Conservation (phyloP, 2,113 vertebrate genomes). For the Nannobrachium achirus region DNA sequence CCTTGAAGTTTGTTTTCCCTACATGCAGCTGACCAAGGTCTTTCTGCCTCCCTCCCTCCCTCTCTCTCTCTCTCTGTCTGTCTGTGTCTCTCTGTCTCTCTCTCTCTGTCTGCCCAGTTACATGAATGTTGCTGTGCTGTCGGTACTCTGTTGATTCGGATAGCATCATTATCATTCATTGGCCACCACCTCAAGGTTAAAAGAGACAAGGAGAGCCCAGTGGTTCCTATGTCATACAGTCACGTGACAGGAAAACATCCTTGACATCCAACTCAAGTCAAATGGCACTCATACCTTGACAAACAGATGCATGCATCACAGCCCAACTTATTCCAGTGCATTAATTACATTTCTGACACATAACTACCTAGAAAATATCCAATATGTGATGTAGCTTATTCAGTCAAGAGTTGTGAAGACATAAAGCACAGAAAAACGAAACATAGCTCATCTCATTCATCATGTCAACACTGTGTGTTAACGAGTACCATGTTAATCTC, state of each 20-base stretch:
- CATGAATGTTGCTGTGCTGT: neutral
- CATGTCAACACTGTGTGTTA: slow-evolving; percentile 11
- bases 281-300: neutral
- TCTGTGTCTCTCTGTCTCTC: neutral
- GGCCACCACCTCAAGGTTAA: slow-evolving; percentile 30
- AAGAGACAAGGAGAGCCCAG: slow-evolving; percentile 18
- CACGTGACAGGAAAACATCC: slow-evolving; percentile 46
- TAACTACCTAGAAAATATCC: neutral
- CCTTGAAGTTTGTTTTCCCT: slow-evolving; percentile 28
- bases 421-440: neutral
- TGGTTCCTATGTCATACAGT: slow-evolving; percentile 28
- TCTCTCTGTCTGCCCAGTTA: neutral
- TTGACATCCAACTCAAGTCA: slow-evolving; percentile 34
- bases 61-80: neutral
- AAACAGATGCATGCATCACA: neutral
- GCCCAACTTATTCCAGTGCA: neutral
- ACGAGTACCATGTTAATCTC: slow-evolving; percentile 5
- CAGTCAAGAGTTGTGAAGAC: neutral
- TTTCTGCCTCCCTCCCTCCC: slow-evolving; percentile 2
- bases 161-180: slow-evolving; percentile 5
- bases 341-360: neutral
- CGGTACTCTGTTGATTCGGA: slow-evolving; percentile 2
- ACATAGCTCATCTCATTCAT: slow-evolving; percentile 8
- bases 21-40: slow-evolving; percentile 26
- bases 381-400: neutral